Evolutionary conservation across 1,140 invertebrate species (phyloP).

Genomic region (Leptinotarsa texana): DNA sequence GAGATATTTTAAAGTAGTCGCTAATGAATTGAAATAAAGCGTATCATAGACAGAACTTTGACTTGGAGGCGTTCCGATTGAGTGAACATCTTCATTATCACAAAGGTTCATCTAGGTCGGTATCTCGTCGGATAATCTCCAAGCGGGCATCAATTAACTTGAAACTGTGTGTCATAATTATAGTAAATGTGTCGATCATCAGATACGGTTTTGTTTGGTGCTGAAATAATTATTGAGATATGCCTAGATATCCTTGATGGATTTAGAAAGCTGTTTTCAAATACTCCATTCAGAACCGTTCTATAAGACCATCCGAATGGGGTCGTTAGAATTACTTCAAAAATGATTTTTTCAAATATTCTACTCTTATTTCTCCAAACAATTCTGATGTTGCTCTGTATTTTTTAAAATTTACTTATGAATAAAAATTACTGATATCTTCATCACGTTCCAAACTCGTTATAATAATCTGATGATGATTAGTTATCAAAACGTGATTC

Average conservation of each 20-base stretch:
- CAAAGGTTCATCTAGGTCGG: background rate
- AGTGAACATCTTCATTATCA: constrained; percentile 8
- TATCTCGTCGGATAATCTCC: background rate
- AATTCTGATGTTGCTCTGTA: too few relatives aligned
- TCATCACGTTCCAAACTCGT: too few relatives aligned
- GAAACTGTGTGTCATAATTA: constrained; percentile 4
- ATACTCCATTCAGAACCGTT: too few relatives aligned
- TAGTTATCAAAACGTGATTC: too few relatives aligned
- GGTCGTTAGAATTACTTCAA: too few relatives aligned
- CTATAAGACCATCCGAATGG: too few relatives aligned
- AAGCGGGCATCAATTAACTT: constrained; percentile 3
- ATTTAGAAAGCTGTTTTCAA: too few relatives aligned
- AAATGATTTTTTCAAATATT: too few relatives aligned
- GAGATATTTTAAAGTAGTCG: constrained; percentile 6
- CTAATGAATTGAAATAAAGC: constrained; percentile 8
- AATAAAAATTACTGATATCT: too few relatives aligned
- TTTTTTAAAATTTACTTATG: too few relatives aligned
- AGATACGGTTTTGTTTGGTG: background rate
- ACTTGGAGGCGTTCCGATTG: background rate
- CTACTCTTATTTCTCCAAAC: too few relatives aligned
- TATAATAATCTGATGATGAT: too few relatives aligned
- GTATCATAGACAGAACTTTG: constrained; percentile 6
- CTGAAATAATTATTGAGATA: background rate
- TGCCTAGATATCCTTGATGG: background rate
- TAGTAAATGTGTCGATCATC: constrained; percentile 1